A percentile compares a stretch with the other conserved stretches of the same genome.
phyloP scores from a whole-genome alignment of 2,113 vertebrate genomes.

The Malaclemys terrapin region DNA sequence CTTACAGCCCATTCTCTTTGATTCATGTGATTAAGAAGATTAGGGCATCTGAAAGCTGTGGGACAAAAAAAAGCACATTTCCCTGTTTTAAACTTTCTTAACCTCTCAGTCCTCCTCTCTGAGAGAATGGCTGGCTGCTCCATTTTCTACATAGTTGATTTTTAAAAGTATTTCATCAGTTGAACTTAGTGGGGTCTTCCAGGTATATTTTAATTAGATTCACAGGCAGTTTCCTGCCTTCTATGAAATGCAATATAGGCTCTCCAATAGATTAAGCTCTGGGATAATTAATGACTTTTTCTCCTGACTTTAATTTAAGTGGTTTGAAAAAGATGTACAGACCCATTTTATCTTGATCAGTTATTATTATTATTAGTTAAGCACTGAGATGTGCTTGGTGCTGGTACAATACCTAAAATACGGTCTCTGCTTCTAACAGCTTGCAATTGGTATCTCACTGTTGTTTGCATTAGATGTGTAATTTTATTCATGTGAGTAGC shows the following conservation, averaged over 20 bases:
- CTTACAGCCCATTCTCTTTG: too few relatives aligned
- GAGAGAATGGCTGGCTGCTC: too few relatives aligned
- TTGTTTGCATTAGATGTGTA: not conserved
- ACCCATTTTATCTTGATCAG: not conserved
- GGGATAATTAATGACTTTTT: not conserved
- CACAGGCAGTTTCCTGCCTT: not conserved
- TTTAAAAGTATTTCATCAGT: not conserved
- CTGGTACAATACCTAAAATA: not conserved
- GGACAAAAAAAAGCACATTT: too few relatives aligned
- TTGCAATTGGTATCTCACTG: not conserved
- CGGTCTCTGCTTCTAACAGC: not conserved
- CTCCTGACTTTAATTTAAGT: not conserved
- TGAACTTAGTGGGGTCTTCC: not conserved
- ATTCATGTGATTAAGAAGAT: too few relatives aligned
- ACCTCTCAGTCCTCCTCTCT: too few relatives aligned
- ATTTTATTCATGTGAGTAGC: not conserved
- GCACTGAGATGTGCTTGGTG: not conserved
- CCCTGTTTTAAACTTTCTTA: too few relatives aligned
- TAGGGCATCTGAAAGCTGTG: too few relatives aligned
- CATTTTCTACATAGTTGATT: not conserved
- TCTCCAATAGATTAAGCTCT: not conserved
- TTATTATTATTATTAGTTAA: not conserved
- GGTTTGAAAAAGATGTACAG: not conserved
- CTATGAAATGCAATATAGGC: not conserved
- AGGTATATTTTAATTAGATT: not conserved